Evolutionary conservation across 2,113 vertebrate species (phyloP).

Genomic region (Paramisgurnus dabryanus): DNA sequence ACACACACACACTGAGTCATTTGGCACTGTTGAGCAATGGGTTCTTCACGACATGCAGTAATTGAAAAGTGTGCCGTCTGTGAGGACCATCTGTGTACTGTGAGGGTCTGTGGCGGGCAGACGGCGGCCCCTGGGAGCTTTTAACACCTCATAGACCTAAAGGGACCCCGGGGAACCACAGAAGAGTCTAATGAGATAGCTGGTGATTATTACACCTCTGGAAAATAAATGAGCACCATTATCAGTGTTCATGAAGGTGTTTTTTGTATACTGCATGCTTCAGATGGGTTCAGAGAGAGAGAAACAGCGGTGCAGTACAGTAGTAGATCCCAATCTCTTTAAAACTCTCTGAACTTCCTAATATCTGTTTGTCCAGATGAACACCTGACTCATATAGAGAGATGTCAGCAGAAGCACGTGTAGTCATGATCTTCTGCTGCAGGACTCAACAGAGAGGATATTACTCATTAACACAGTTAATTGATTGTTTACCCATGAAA

Average conservation of each 20-base stretch:
- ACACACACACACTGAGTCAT: neutral
- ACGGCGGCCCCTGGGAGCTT: constrained; percentile 77
- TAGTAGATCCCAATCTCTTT: too few relatives aligned
- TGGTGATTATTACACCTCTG: constrained; percentile 66
- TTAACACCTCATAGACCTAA: constrained; percentile 91
- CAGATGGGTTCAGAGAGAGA: neutral
- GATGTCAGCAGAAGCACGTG: neutral
- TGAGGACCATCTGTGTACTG: constrained; percentile 73
- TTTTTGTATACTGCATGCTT: neutral
- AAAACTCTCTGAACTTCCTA: neutral
- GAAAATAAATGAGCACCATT: constrained; percentile 61
- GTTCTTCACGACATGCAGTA: constrained; percentile 62
- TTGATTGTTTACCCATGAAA: constrained; percentile 67
- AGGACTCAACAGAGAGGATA: constrained; percentile 38
- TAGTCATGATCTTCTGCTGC: constrained; percentile 2
- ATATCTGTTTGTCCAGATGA: too few relatives aligned
- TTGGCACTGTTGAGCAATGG: constrained; percentile 71
- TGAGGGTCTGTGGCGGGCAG: constrained; percentile 67
- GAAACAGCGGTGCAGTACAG: too few relatives aligned
- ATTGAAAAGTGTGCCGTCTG: constrained; percentile 77
- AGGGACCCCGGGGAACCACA: constrained; percentile 66
- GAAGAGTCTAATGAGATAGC: constrained; percentile 69
- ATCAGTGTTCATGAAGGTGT: constrained; percentile 45
- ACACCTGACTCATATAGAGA: neutral
- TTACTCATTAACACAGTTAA: constrained; percentile 67